phyloP scores from a whole-genome alignment of 2,888 invertebrate species.

The Dicranocentrus wangi region DNA sequence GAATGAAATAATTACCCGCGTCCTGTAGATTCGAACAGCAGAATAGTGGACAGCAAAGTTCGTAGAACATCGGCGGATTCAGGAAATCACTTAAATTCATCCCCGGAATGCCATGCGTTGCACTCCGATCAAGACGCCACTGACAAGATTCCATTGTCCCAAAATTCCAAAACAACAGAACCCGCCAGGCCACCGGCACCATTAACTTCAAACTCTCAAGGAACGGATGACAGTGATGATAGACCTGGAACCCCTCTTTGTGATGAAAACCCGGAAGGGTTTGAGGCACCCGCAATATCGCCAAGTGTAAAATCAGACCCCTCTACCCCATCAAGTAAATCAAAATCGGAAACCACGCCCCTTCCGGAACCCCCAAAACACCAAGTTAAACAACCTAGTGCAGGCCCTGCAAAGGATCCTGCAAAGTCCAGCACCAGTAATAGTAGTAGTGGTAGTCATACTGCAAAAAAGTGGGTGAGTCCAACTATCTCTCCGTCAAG shows the following conservation, averaged over 20 bases:
- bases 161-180: slow-evolving; percentile 24
- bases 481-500: slow-evolving; percentile 65
- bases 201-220: slow-evolving; percentile 74
- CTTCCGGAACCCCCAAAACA: slow-evolving; percentile 35
- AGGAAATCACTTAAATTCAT: slow-evolving; percentile 66
- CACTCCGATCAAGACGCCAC: slow-evolving; percentile 76
- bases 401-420: slow-evolving; percentile 43
- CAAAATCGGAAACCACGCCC: slow-evolving; percentile 11
- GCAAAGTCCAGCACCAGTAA: slow-evolving; percentile 40
- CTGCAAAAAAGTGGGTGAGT: slow-evolving; percentile 53
- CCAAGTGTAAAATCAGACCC: slow-evolving; percentile 8
- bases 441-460: slow-evolving; percentile 32
- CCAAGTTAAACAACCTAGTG: slow-evolving; percentile 43
- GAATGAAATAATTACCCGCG: not conserved
- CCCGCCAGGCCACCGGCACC: slow-evolving; percentile 48
- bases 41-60: slow-evolving; percentile 68
- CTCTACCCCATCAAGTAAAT: slow-evolving; percentile 3
- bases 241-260: slow-evolving; percentile 89
- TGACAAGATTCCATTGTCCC: not conserved
- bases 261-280: slow-evolving; percentile 86
- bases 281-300: slow-evolving; percentile 73
- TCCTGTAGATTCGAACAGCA: slow-evolving; percentile 69
- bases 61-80: slow-evolving; percentile 72
- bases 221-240: slow-evolving; percentile 80
- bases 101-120: slow-evolving; percentile 57